Base-by-base conservation (phyloP, 2,797 vertebrate genomes). In the Liparis tanakae region DNA sequence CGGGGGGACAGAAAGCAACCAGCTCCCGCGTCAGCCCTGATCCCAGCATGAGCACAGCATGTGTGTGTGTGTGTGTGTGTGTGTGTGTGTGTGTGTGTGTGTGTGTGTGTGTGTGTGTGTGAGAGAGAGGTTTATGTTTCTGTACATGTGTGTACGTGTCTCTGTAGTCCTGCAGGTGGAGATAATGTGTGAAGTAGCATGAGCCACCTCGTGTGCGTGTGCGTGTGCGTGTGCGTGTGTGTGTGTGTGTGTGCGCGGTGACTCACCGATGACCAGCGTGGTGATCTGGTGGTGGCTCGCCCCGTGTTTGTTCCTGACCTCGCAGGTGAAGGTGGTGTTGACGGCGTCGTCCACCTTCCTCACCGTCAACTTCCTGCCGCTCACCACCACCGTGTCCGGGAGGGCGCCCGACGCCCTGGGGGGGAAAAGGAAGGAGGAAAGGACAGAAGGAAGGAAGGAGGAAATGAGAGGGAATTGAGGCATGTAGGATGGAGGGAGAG, bases 291-390 rank as follows among this genome's bases (percentile, higher is more conserved):
- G 84, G 0, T 54, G 91, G 80, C 90, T 92, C 0, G 76, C 86
- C 0, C 96, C 96, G 22, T 95, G 90, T 0, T 93, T 91, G 58
- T 97, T 98, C 67, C 84, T 94, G 58, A 93, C 97, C 14, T 96
- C 95, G 37, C 97, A 98, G 90, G 94, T 90, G 58, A 97, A 97
- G 12, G 96, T 97, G 56, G 95, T 95, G 86, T 98, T 98, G 73
- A 96, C 92, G 0, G 91, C 74, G 13, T 91, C 91, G 41, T 97
- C 96, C 87, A 97, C 95, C 4, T 95, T 94, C 74, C 82, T 91
- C 76, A 97, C 93, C 0, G 78, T 79, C 74, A 97, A 92, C 68
- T 83, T 91, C 70, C 94, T 86, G 1, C 92, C 91, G 0, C 89
- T 88, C 53, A 89, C 87, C 36, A 85, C 72, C 51, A 95, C 96